Conservation (phyloP, 2,797 vertebrate genomes). For the Sebastes itinus region DNA sequence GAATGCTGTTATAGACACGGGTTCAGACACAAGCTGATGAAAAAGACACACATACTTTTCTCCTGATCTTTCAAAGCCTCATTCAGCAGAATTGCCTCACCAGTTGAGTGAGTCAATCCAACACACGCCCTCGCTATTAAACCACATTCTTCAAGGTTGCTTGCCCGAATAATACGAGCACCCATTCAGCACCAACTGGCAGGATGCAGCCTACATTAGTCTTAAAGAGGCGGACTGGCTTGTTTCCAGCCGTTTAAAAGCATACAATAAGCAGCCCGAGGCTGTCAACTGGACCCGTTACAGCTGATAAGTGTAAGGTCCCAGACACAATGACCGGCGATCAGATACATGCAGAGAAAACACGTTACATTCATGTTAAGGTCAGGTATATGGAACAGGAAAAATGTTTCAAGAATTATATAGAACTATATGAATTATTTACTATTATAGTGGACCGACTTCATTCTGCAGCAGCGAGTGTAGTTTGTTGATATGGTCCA, state of each 20-base stretch:
- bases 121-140: background rate
- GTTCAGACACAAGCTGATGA: background rate
- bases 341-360: constrained; percentile 65
- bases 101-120: background rate
- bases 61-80: background rate
- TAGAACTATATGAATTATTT: background rate
- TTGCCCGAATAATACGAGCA: constrained; percentile 11
- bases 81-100: background rate
- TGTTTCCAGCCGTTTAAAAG: constrained; percentile 57
- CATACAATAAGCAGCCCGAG: constrained; percentile 57
- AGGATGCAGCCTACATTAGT: constrained; percentile 56
- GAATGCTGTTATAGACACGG: background rate
- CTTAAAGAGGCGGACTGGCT: constrained; percentile 44
- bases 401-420: constrained; percentile 31
- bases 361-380: constrained; percentile 50
- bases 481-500: background rate
- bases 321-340: constrained; percentile 70
- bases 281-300: constrained; percentile 39
- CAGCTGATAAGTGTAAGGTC: constrained; percentile 54
- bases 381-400: constrained; percentile 58
- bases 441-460: background rate
- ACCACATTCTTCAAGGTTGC: background rate
- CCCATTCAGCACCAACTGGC: constrained; percentile 22
- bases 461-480: background rate
- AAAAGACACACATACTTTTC: background rate